Evolutionary conservation across 2,113 vertebrate species (phyloP).

Genomic region (Camelus dromedarius): DNA sequence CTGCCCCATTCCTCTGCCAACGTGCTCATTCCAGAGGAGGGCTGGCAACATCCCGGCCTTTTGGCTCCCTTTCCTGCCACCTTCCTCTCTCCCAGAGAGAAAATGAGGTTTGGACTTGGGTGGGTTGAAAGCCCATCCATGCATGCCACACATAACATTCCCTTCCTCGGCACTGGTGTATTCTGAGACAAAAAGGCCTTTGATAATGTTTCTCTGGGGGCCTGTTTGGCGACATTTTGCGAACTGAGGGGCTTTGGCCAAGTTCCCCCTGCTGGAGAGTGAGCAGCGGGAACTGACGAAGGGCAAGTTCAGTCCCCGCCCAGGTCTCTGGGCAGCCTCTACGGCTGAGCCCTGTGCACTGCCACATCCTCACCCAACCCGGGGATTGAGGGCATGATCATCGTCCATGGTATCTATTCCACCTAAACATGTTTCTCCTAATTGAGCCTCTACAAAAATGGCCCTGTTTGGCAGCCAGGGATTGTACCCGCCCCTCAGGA

Average conservation of each 20-base stretch:
- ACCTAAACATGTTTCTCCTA: neutral
- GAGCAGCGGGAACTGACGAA: neutral
- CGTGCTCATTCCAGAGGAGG: conserved; percentile 62
- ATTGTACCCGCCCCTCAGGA: neutral
- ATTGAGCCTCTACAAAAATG: conserved; percentile 41
- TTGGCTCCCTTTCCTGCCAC: conserved; percentile 60
- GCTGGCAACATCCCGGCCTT: conserved; percentile 43
- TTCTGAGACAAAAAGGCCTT: conserved; percentile 68
- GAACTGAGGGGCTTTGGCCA: neutral
- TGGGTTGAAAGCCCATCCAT: conserved; percentile 64
- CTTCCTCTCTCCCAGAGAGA: conserved; percentile 67
- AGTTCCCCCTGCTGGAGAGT: neutral
- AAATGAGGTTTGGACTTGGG: conserved; percentile 71
- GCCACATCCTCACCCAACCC: neutral
- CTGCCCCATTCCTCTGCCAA: conserved; percentile 21
- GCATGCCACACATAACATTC: conserved; percentile 61
- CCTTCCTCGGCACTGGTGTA: conserved; percentile 27
- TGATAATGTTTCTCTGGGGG: conserved; percentile 41
- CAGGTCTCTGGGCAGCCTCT: neutral
- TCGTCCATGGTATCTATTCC: neutral
- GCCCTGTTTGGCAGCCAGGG: neutral
- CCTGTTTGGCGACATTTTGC: conserved; percentile 32
- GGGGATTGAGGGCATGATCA: neutral
- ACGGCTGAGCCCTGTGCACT: rapidly evolving
- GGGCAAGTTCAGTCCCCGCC: neutral